Conservation (phyloP, 2,797 vertebrate genomes). For the Ctenopoma kingsleyae region DNA sequence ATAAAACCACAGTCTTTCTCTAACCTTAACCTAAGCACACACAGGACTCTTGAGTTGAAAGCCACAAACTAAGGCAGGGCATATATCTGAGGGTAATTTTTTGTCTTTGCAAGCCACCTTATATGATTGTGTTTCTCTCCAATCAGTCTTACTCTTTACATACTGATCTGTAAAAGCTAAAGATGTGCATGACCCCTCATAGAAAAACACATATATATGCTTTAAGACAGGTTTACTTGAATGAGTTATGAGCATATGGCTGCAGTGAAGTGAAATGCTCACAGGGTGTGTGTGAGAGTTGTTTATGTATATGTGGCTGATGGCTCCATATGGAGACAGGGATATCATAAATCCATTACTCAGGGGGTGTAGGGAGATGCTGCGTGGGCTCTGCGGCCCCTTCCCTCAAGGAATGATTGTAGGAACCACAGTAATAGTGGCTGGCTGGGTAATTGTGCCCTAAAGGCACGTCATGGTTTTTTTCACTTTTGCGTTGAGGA, state of each 20-base stretch:
- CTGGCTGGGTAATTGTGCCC: constrained; percentile 83
- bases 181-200: neutral
- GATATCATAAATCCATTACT: constrained; percentile 72
- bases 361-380: constrained; percentile 41
- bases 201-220: constrained; percentile 17
- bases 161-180: neutral
- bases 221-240: constrained; percentile 38
- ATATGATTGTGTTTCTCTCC: neutral
- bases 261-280: constrained; percentile 40
- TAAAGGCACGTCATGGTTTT: constrained; percentile 70
- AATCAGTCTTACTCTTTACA: constrained; percentile 2
- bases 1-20: no score
- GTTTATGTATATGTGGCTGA: constrained; percentile 58
- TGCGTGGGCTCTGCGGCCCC: constrained; percentile 35
- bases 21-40: no score
- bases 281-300: constrained; percentile 39
- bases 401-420: constrained; percentile 54
- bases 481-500: constrained; percentile 70
- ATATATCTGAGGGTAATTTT: no score
- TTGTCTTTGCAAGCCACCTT: no score
- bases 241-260: constrained; percentile 42
- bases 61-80: no score
- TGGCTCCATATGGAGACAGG: constrained; percentile 64
- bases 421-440: constrained; percentile 71
- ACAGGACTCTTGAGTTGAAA: no score